Evolutionary conservation across 1,140 invertebrate genomes (phyloP), one percentile per base, ranked within the genome.

Genomic region (Holcopasites calliopsidis): DNA sequence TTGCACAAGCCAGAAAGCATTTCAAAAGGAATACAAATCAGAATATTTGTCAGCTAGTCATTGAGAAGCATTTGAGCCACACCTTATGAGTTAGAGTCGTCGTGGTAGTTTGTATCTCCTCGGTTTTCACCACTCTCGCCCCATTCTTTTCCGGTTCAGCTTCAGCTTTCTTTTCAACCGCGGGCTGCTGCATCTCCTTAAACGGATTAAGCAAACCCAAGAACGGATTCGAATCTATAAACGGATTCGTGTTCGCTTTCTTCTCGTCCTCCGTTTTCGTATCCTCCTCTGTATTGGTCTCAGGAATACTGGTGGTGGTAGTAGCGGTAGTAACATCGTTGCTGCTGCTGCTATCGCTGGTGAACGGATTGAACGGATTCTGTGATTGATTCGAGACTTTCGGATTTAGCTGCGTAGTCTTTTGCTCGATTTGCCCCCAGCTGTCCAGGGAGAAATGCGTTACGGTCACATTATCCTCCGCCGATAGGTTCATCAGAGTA

Each of bases 191-290:
- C 87, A 86, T 42, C n/a, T 92, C 90, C 64, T 87, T 92, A 55
- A 92, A 90, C n/a, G 89, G 92, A 84, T 92, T 90, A 3, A 91
- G 80, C 54, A 89, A 57, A 2, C 89, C 90, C 18, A 91, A 76
- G 74, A 93, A 93, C 28, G 93, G 92, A 89, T 93, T 93, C 16
- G 90, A 91, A 79, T 93, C 90, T 65, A 92, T 92, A 70, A 94
- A 93, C 18, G 93, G 93, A 87, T 94, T 93, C 1, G 92, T 93
- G 73, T 90, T 89, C 38, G 81, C 90, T 76, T 89, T 89, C 70
- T 88, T 90, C 66, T 92, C 92, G 11, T 91, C 86, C 54, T 85
- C 85, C 61, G 77, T 26, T 73, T 73, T 69, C 23, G 47, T 49
- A 18, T 87, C 82, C 2, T 88, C 82, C 21, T 66, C 66, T 44